phyloP scores from a whole-genome alignment of 2,113 vertebrate genomes.

The Siniperca chuatsi region DNA sequence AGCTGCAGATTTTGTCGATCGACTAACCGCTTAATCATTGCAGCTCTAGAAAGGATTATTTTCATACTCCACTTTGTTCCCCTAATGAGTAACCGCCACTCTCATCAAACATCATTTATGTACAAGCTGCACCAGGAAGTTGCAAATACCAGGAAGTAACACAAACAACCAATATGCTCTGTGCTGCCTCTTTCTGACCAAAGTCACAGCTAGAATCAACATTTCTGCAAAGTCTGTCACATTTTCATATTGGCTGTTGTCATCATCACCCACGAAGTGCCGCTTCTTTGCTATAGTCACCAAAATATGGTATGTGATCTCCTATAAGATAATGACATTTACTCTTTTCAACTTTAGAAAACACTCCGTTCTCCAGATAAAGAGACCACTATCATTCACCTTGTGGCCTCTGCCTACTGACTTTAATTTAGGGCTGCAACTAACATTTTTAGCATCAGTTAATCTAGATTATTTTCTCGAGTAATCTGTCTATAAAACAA shows the following conservation, averaged over 20 bases:
- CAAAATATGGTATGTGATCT: not conserved
- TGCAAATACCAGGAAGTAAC: constrained; percentile 38
- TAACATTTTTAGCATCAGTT: not conserved
- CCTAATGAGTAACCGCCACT: constrained; percentile 23
- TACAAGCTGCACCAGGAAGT: constrained; percentile 34
- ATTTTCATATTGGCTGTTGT: not conserved
- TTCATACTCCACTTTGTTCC: constrained; percentile 5
- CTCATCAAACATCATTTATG: constrained; percentile 21
- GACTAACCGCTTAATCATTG: not conserved
- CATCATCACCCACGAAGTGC: not conserved
- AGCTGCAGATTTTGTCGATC: not conserved
- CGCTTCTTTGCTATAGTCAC: not conserved
- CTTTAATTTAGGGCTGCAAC: not conserved
- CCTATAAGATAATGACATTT: not conserved
- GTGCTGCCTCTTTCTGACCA: not conserved
- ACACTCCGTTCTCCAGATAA: not conserved
- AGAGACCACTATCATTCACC: not conserved
- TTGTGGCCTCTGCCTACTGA: not conserved
- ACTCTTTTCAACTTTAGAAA: not conserved
- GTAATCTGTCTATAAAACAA: not conserved
- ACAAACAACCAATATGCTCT: not conserved
- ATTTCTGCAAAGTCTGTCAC: not conserved
- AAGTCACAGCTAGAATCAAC: not conserved
- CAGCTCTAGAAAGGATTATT: not conserved
- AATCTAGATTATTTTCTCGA: not conserved